These are phyloP conservation scores for Netelia melanura DNA, from an alignment of 2,888 invertebrate genomes.

Conservation along the genomic window DNA sequence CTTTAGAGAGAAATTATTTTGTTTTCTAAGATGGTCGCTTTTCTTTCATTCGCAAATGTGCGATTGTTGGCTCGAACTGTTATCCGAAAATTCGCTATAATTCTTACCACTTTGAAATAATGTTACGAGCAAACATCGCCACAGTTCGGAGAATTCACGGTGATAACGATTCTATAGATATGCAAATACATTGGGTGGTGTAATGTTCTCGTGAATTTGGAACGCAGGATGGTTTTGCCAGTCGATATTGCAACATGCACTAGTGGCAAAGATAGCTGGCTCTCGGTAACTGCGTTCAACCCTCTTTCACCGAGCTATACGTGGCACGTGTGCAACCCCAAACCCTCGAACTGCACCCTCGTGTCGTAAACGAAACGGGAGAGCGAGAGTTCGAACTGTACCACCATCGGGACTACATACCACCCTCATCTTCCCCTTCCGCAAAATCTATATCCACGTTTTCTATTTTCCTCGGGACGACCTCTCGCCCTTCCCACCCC, in stretches of 20 bases:
- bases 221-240: slow-evolving; percentile 39
- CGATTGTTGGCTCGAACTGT: not conserved
- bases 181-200: slow-evolving; percentile 17
- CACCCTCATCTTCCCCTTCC: slow-evolving; percentile 48
- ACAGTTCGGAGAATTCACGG: slow-evolving; percentile 25
- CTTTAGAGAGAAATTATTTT: no score
- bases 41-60: no score
- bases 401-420: slow-evolving; percentile 32
- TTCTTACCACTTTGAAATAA: slow-evolving; percentile 4
- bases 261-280: slow-evolving; percentile 40
- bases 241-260: slow-evolving; percentile 42
- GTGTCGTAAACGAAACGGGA: slow-evolving; percentile 51
- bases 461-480: slow-evolving; percentile 38
- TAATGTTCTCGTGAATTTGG: slow-evolving; percentile 44
- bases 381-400: slow-evolving; percentile 51
- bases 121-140: slow-evolving; percentile 27
- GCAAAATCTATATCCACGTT: slow-evolving; percentile 43
- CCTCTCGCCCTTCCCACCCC: not conserved
- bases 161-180: slow-evolving; percentile 34
- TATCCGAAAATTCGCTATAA: not conserved
- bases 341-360: slow-evolving; percentile 22
- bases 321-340: slow-evolving; percentile 43
- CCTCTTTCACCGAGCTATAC: not conserved
- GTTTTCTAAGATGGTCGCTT: no score
- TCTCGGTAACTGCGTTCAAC: slow-evolving; percentile 53